phyloP scores from a whole-genome alignment of 1,140 invertebrate genomes.

The Bombus confusus region DNA sequence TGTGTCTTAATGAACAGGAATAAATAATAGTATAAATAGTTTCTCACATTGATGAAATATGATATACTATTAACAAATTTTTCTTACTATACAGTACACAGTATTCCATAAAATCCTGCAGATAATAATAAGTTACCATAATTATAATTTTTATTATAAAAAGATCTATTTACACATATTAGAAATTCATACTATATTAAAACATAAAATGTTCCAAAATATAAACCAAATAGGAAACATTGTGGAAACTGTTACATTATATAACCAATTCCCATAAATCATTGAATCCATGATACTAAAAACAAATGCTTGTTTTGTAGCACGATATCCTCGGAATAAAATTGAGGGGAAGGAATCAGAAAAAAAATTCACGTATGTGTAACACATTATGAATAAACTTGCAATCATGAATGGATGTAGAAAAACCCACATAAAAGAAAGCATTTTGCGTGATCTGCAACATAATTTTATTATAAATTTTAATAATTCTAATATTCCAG shows the following conservation, averaged over 20 bases:
- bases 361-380: slow-evolving; percentile 85
- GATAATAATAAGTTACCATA: not conserved
- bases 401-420: slow-evolving; percentile 88
- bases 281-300: slow-evolving; percentile 92
- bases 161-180: slow-evolving; percentile 33
- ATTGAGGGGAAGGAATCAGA: slow-evolving; percentile 83
- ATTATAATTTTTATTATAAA: not conserved
- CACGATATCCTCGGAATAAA: slow-evolving; percentile 83
- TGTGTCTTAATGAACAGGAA: not conserved
- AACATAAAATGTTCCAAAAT: slow-evolving; percentile 82
- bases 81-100: too few species aligned
- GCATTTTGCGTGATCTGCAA: slow-evolving; percentile 76
- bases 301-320: slow-evolving; percentile 89
- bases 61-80: too few species aligned
- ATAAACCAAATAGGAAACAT: slow-evolving; percentile 86
- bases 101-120: too few species aligned
- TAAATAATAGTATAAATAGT: too few species aligned
- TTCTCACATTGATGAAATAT: too few species aligned
- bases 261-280: slow-evolving; percentile 88
- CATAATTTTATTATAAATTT: slow-evolving; percentile 19
- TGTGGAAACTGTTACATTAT: slow-evolving; percentile 82
- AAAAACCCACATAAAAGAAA: slow-evolving; percentile 84
- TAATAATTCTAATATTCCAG: not conserved
- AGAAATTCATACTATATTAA: slow-evolving; percentile 1
- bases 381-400: slow-evolving; percentile 84